These are phyloP conservation scores for Elymnias hypermnestra DNA, from an alignment of 1,140 invertebrate species.

Conservation along the genomic window DNA sequence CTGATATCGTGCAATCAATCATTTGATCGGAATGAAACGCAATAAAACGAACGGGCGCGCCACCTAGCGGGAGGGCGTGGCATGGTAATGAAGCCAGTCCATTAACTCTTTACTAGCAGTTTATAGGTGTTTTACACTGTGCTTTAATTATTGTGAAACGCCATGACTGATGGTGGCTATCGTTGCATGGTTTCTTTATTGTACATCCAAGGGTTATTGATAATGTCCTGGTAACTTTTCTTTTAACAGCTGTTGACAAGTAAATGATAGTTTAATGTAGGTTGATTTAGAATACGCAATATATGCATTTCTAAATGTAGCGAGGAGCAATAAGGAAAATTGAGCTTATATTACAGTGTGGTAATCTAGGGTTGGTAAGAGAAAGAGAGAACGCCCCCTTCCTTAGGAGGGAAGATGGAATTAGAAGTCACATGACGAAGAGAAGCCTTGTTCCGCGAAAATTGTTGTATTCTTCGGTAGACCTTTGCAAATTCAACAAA, in stretches of 20 bases:
- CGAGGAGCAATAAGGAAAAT: no score
- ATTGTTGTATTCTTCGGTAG: no score
- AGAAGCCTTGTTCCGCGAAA: no score
- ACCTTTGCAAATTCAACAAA: no score
- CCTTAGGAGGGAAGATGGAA: no score
- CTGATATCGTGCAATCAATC: slow-evolving; percentile 44
- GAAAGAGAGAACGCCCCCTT: no score
- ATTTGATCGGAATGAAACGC: slow-evolving; percentile 35
- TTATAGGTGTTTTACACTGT: slow-evolving; percentile 60
- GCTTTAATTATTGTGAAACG: slow-evolving; percentile 62
- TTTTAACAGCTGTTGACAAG: background rate
- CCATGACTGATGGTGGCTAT: slow-evolving; percentile 34
- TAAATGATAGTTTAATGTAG: background rate
- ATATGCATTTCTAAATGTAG: no score
- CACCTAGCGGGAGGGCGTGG: slow-evolving; percentile 58
- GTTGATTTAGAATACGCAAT: no score
- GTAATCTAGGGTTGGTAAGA: no score
- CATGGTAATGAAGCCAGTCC: slow-evolving; percentile 47
- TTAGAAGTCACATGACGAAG: no score
- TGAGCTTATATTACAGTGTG: no score
- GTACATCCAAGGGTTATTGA: slow-evolving; percentile 4
- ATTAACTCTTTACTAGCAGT: slow-evolving; percentile 60
- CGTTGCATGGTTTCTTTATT: slow-evolving; percentile 5
- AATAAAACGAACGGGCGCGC: slow-evolving; percentile 41
- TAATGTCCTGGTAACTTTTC: background rate